Conservation (phyloP, 2,888 invertebrate species). For the Cylloceria caligata region DNA sequence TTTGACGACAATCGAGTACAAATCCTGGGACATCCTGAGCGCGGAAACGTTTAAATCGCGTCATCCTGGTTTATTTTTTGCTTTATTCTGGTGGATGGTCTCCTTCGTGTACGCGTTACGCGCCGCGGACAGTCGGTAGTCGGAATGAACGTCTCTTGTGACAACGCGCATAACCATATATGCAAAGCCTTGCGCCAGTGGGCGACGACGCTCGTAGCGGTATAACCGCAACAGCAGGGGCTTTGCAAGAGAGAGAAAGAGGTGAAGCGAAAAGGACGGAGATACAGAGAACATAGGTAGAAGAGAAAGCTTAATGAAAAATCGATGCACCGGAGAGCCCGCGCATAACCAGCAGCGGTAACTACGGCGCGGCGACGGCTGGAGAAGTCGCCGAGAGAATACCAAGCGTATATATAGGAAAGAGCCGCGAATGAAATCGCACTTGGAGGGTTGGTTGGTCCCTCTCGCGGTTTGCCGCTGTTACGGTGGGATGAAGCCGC, state of each 20-base stretch:
- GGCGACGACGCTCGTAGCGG: slow-evolving; percentile 48
- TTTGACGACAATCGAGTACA: slow-evolving; percentile 35
- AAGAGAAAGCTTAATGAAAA: slow-evolving; percentile 76
- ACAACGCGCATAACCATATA: slow-evolving; percentile 56
- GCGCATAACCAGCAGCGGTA: slow-evolving; percentile 38
- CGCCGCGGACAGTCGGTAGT: slow-evolving; percentile 34
- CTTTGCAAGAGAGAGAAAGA: slow-evolving; percentile 37
- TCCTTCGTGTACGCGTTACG: slow-evolving; percentile 26
- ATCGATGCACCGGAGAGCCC: slow-evolving; percentile 72
- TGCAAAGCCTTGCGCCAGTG: slow-evolving; percentile 55
- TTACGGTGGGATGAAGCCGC: slow-evolving; percentile 51
- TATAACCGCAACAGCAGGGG: slow-evolving; percentile 62
- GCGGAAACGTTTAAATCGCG: slow-evolving; percentile 33
- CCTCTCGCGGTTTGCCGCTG: slow-evolving; percentile 33
- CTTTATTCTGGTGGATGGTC: slow-evolving; percentile 7
- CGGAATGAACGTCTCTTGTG: slow-evolving; percentile 48
- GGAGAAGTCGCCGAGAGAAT: slow-evolving; percentile 61
- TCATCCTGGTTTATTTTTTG: slow-evolving; percentile 11
- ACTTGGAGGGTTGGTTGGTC: slow-evolving; percentile 50
- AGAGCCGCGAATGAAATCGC: slow-evolving; percentile 60
- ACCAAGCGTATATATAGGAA: slow-evolving; percentile 30
- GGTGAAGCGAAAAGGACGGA: slow-evolving; percentile 22
- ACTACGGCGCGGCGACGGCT: slow-evolving; percentile 52
- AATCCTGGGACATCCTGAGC: slow-evolving; percentile 19
- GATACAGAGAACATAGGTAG: slow-evolving; percentile 45